These are phyloP conservation scores for Odontophorus gujanensis DNA, from an alignment of 2,113 vertebrate genomes.

Conservation along the genomic window DNA sequence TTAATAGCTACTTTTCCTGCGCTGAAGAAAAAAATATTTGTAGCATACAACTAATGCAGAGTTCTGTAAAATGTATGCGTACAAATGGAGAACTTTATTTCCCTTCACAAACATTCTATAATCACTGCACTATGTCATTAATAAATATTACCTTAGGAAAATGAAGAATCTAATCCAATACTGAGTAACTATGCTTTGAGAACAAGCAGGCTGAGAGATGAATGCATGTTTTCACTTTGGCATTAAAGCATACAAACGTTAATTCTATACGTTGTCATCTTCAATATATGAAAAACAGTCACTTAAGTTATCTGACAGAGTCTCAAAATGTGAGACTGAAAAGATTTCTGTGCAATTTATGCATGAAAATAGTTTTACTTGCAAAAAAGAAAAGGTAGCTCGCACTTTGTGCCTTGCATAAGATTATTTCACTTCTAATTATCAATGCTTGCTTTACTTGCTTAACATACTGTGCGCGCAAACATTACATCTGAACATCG, in stretches of 20 bases:
- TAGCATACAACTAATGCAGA: not conserved
- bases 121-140: not conserved
- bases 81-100: not conserved
- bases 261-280: not conserved
- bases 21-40: not conserved
- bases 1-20: not conserved
- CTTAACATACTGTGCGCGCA: not conserved
- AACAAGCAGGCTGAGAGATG: not conserved
- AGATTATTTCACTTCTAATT: not conserved
- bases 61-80: not conserved
- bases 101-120: not conserved
- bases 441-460: not conserved
- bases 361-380: not conserved
- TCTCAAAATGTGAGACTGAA: not conserved
- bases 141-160: slow-evolving; percentile 3
- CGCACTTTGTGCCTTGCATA: not conserved
- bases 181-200: not conserved
- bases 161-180: not conserved
- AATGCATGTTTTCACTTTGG: not conserved
- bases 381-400: not conserved
- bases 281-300: not conserved
- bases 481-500: slow-evolving; percentile 16
- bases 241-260: not conserved
- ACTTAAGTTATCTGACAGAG: not conserved
- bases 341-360: not conserved